Evolutionary conservation across 2,888 invertebrate genomes (phyloP), one percentile per base, ranked within the genome.

Genomic region (Spodoptera littoralis): DNA sequence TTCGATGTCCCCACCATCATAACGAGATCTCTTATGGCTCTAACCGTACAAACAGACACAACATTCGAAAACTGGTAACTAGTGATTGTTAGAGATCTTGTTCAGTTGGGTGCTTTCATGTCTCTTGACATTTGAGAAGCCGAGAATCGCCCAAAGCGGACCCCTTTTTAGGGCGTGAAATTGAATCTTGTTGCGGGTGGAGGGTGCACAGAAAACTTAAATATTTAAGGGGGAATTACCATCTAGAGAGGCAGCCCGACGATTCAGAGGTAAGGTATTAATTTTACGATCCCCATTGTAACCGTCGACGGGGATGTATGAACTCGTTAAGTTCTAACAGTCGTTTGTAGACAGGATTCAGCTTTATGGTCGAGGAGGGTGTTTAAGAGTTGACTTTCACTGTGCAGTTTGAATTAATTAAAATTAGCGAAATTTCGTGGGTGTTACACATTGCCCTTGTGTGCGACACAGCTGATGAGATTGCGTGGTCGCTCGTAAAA

Each of bases 141-240:
- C 86, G 88, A 85, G 86, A 89, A 91, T 89, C 89, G 88, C 80
- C 91, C 85, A 87, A 87, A 89, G 80, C 84, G 86, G 88, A 90
- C 90, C 93, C 92, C 91, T 92, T 93, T 92, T 89, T 86, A 85
- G 89, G 92, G 92, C 92, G 93, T 93, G 91, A 94, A 94, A 94
- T 94, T 94, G 94, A 94, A 94, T 94, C 93, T 91, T 94, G 94
- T 93, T 93, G 91, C 89, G 92, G 92, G 84, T 82, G 87, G 86
- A 91, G 93, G 93, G 92, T 87, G 90, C 82, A 86, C 83, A 82
- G 90, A 88, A 92, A 93, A 93, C 93, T 94, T 92, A 94, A 94
- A 94, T 93, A 94, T 94, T 94, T 94, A 90, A 90, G 91, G 88
- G 90, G 87, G 87, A 91, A 92, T 92, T 91, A 91, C 90, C 89